Percentiles rank a stretch among this genome's conserved stretches.
phyloP scores from a whole-genome alignment of 2,797 vertebrate species.

The Falco naumanni region DNA sequence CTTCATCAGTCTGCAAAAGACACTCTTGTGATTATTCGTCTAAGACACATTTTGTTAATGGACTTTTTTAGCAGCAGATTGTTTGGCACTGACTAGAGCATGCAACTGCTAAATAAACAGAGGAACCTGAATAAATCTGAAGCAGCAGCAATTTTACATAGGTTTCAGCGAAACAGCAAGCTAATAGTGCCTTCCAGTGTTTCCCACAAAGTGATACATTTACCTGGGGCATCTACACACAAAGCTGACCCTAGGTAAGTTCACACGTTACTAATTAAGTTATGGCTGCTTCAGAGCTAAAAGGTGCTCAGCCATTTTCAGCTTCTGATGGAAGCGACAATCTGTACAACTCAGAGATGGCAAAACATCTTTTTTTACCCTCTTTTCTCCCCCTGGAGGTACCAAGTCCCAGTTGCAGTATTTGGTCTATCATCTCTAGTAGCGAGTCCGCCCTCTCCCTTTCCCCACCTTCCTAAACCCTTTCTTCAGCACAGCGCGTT shows the following conservation, averaged over 20 bases:
- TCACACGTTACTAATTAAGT: background rate
- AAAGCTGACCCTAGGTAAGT: background rate
- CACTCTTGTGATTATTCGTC: slow-evolving; percentile 2
- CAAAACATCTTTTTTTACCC: background rate
- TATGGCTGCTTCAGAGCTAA: background rate
- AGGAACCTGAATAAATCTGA: background rate
- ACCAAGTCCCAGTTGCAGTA: background rate
- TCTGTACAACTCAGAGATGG: background rate
- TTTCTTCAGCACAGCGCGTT: background rate
- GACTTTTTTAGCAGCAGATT: background rate
- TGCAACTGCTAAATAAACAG: background rate
- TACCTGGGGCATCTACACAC: background rate
- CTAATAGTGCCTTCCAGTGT: background rate
- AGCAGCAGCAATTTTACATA: background rate
- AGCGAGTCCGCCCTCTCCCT: background rate
- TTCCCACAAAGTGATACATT: background rate
- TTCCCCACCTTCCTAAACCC: background rate
- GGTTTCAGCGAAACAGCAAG: background rate
- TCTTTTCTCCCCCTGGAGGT: background rate
- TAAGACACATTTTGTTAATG: background rate
- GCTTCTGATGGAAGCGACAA: accelerated
- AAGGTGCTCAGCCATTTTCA: background rate
- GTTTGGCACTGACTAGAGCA: background rate
- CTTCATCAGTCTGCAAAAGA: slow-evolving; percentile 91
- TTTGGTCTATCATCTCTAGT: background rate